These are phyloP conservation scores for Diplolepis rosae DNA, from an alignment of 2,888 invertebrate genomes.

Conservation along the genomic window DNA sequence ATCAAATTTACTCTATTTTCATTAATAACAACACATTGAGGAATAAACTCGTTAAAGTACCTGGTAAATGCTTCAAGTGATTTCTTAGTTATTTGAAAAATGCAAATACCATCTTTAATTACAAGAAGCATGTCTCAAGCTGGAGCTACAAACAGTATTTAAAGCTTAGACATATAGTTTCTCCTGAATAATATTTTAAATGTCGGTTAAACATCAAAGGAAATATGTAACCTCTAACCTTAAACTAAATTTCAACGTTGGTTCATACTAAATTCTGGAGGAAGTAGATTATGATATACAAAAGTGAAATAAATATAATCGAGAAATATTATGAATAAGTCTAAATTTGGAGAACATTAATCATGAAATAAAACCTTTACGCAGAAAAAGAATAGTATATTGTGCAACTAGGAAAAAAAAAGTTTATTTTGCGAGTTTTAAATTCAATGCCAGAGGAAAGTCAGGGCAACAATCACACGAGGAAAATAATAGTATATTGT, in stretches of 20 bases:
- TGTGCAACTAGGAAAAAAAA: no score
- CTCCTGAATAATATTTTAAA: neutral
- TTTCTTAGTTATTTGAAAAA: neutral
- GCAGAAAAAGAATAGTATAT: no score
- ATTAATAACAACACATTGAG: neutral
- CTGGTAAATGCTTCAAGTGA: neutral
- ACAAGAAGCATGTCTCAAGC: conserved; percentile 9
- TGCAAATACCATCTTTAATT: neutral
- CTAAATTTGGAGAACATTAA: no score
- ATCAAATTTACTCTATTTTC: neutral
- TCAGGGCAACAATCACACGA: no score
- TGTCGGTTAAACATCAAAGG: neutral
- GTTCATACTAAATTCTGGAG: no score
- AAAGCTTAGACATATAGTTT: neutral
- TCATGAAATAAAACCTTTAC: no score
- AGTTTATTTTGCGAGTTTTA: no score
- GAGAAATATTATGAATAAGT: no score
- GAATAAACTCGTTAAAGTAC: neutral
- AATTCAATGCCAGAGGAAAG: no score
- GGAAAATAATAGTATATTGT: no score
- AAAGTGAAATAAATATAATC: no score
- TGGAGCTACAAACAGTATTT: conserved; percentile 7
- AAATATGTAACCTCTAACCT: neutral
- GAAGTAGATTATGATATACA: no score
- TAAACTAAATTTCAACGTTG: neutral